These are phyloP conservation scores for Thomomys bottae DNA, from an alignment of 2,113 vertebrate species.

Conservation along the genomic window DNA sequence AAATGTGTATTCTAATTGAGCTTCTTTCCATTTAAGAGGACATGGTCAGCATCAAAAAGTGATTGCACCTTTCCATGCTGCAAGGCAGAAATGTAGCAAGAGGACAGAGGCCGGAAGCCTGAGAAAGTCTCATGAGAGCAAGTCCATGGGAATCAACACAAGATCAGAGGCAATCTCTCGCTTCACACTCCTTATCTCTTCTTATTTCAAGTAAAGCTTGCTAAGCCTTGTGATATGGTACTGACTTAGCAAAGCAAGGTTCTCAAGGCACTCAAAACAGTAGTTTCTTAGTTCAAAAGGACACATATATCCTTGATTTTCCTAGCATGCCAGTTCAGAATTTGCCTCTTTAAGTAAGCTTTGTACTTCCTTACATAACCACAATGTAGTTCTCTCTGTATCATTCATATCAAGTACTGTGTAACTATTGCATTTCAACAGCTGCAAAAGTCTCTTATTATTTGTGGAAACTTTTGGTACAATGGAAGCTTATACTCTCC, in stretches of 20 bases:
- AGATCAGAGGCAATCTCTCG: background rate
- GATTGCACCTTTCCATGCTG: background rate
- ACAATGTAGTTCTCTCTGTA: background rate
- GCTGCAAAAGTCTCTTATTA: background rate
- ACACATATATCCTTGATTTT: background rate
- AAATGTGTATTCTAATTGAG: background rate
- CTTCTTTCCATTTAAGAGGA: constrained; percentile 12
- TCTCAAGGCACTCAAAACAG: background rate
- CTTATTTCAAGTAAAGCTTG: background rate
- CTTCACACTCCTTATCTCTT: background rate
- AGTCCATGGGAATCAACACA: background rate
- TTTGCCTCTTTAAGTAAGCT: constrained; percentile 22
- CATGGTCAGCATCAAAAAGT: background rate
- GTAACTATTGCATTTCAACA: background rate
- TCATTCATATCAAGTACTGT: background rate
- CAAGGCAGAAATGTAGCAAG: background rate
- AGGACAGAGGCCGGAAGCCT: background rate
- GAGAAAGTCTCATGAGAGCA: too few species aligned
- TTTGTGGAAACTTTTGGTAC: constrained; percentile 5
- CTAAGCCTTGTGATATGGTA: constrained; percentile 13
- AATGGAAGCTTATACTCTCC: background rate
- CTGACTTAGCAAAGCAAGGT: background rate
- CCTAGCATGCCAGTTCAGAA: background rate
- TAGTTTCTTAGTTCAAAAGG: constrained; percentile 25
- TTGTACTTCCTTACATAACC: background rate